phyloP scores from a whole-genome alignment of 92 coral and sea anemone genomes.

The Ricordea florida region DNA sequence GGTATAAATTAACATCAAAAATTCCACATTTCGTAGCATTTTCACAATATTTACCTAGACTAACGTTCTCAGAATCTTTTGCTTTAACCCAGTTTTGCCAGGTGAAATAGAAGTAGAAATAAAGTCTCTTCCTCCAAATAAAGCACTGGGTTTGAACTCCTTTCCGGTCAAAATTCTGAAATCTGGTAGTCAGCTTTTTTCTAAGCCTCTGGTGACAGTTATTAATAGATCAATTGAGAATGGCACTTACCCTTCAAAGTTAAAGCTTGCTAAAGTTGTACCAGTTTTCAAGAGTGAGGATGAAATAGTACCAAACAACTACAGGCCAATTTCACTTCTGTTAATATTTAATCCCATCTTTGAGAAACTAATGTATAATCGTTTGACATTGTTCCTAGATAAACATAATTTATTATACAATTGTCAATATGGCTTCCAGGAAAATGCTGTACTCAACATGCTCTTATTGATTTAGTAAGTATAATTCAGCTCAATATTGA shows the following conservation, averaged over 20 bases:
- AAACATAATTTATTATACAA: slow-evolving; percentile 17
- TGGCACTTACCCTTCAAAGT: slow-evolving; percentile 28
- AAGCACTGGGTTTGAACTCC: slow-evolving; percentile 32
- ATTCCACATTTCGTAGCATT: slow-evolving; percentile 9
- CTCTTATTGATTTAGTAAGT: slow-evolving; percentile 15
- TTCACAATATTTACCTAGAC: neutral
- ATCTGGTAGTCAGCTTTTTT: slow-evolving; percentile 5
- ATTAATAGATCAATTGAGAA: slow-evolving; percentile 29
- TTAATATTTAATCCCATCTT: slow-evolving; percentile 39
- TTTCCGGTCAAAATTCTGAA: slow-evolving; percentile 23
- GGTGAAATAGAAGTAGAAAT: slow-evolving; percentile 5
- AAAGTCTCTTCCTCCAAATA: slow-evolving; percentile 24
- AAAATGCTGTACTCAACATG: slow-evolving; percentile 36
- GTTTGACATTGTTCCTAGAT: slow-evolving; percentile 12
- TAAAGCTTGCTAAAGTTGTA: slow-evolving; percentile 35
- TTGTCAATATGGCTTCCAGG: slow-evolving; percentile 17
- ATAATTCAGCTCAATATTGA: slow-evolving; percentile 25
- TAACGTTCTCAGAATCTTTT: neutral
- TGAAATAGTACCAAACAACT: slow-evolving; percentile 10
- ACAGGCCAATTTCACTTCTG: slow-evolving; percentile 45
- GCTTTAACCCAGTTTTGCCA: slow-evolving; percentile 5
- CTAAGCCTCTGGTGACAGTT: neutral
- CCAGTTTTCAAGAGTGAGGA: slow-evolving; percentile 37
- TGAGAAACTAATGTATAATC: slow-evolving; percentile 36
- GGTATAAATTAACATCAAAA: slow-evolving; percentile 14